phyloP scores from a whole-genome alignment of 2,888 invertebrate species.

The Tetrapedia diversipes region DNA sequence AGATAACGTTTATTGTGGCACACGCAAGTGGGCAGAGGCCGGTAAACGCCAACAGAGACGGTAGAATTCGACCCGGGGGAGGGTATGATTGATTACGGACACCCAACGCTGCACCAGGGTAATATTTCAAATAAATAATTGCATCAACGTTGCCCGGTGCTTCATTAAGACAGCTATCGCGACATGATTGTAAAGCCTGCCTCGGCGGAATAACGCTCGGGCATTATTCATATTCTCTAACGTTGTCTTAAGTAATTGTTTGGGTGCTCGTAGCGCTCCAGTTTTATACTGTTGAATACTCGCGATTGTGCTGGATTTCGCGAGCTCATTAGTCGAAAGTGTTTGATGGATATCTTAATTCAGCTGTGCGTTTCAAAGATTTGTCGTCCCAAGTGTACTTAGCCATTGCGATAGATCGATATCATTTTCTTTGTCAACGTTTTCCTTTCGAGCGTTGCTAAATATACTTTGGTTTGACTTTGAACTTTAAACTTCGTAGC shows the following conservation, averaged over 20 bases:
- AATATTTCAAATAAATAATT: constrained; percentile 51
- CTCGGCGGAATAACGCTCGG: not conserved
- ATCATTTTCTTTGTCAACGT: no score
- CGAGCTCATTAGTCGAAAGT: no score
- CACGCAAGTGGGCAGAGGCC: constrained; percentile 37
- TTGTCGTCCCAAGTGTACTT: no score
- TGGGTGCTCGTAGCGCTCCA: not conserved
- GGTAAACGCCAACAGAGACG: constrained; percentile 42
- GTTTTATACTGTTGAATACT: not conserved
- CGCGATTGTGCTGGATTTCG: no score
- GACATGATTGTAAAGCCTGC: constrained; percentile 25
- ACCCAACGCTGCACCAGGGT: constrained; percentile 5
- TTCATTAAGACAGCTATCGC: constrained; percentile 39
- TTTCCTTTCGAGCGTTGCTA: not conserved
- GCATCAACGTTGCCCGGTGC: constrained; percentile 24
- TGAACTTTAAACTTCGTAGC: no score
- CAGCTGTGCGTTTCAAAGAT: no score
- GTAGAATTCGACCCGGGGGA: constrained; percentile 17
- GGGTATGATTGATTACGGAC: constrained; percentile 30
- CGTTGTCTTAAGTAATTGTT: not conserved
- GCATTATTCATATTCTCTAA: constrained; percentile 15
- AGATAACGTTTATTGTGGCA: constrained; percentile 42
- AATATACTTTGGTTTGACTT: no score
- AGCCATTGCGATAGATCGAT: no score
- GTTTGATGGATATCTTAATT: no score